Conservation (phyloP, 1,140 invertebrate species). For the Atopsyche davidsoni region DNA sequence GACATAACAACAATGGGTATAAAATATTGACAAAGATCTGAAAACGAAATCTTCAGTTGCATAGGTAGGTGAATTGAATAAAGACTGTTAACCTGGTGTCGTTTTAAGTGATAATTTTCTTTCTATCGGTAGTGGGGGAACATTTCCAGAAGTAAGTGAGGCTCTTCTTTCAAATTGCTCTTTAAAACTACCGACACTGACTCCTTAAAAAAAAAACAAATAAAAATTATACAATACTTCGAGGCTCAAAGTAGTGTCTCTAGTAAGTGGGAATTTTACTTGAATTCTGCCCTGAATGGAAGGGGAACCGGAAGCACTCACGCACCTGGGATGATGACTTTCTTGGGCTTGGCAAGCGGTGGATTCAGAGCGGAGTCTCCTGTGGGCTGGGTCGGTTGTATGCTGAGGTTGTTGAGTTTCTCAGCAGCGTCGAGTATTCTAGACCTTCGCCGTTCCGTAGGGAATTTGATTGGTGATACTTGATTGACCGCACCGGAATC, state of each 20-base stretch:
- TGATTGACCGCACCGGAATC: constrained; percentile 34
- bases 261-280: too few species aligned
- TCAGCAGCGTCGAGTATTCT: constrained; percentile 66
- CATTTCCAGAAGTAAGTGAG: constrained; percentile 49
- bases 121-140: constrained; percentile 21
- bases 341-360: constrained; percentile 63
- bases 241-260: too few species aligned
- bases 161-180: constrained; percentile 75
- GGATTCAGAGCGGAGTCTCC: constrained; percentile 34
- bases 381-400: constrained; percentile 32
- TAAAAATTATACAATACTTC: too few species aligned
- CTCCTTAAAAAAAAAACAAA: constrained; percentile 42
- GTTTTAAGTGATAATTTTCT: constrained; percentile 18
- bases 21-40: too few species aligned
- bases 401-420: constrained; percentile 59
- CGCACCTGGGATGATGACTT: constrained; percentile 68
- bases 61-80: background rate
- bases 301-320: too few species aligned
- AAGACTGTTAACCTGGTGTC: constrained; percentile 7
- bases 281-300: too few species aligned
- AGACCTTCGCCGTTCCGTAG: constrained; percentile 52
- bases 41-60: too few species aligned
- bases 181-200: constrained; percentile 76
- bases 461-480: constrained; percentile 34
- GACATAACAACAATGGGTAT: too few species aligned